Conservation (phyloP, 2,797 vertebrate genomes). For the Coendou prehensilis region DNA sequence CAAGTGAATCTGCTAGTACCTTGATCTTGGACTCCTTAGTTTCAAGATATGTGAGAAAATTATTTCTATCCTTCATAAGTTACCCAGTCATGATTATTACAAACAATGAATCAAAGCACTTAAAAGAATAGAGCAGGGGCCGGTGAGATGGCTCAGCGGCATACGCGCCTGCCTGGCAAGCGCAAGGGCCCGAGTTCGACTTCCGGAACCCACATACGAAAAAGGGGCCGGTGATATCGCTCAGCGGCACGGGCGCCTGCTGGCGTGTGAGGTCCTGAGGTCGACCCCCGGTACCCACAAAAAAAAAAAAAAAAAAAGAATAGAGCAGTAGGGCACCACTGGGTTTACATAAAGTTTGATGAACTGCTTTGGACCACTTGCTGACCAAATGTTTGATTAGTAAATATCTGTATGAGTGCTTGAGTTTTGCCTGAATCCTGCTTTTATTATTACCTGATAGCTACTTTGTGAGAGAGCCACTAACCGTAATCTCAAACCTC, state of each 20-base stretch:
- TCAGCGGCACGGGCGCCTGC: too few relatives aligned
- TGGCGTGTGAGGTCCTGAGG: too few relatives aligned
- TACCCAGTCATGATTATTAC: neutral
- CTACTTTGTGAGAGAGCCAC: neutral
- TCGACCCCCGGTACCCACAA: too few relatives aligned
- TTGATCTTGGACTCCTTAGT: neutral
- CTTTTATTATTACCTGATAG: neutral
- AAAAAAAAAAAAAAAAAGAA: neutral
- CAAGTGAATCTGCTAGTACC: too few relatives aligned
- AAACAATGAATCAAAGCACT: slow-evolving; percentile 37
- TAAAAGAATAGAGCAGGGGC: neutral
- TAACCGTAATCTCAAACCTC: neutral
- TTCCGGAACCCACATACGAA: too few relatives aligned
- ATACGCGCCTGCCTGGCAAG: too few relatives aligned
- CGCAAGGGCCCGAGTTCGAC: too few relatives aligned
- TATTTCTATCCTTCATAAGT: neutral
- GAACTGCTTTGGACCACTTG: slow-evolving; percentile 18
- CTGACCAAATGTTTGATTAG: slow-evolving; percentile 29
- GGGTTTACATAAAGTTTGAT: neutral
- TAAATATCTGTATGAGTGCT: neutral
- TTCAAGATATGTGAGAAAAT: neutral
- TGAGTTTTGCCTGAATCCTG: slow-evolving; percentile 41
- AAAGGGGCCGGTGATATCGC: too few relatives aligned
- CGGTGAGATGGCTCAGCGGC: too few relatives aligned
- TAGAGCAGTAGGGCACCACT: neutral